A percentile compares a stretch with the other conserved stretches of the same genome.
Evolutionary conservation across 2,797 vertebrate species (phyloP).

Genomic region (Cyprinodon diabolis): DNA sequence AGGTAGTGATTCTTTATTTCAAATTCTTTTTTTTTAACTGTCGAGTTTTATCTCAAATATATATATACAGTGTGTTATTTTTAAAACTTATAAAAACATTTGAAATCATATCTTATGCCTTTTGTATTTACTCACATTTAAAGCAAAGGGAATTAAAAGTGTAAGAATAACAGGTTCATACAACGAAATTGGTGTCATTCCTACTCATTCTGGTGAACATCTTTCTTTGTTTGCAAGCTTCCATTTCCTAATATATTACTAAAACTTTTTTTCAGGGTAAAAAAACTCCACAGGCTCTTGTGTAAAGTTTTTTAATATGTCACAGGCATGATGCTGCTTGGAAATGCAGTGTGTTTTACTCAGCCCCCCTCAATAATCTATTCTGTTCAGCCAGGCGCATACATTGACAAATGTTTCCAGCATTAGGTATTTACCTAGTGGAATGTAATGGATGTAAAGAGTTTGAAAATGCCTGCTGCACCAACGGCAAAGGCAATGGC

Average conservation of each 20-base stretch:
- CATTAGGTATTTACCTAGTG: slow-evolving; percentile 85
- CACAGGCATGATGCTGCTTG: slow-evolving; percentile 77
- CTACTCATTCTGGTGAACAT: slow-evolving; percentile 49
- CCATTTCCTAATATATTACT: slow-evolving; percentile 66
- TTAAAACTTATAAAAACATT: not conserved
- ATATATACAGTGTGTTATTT: not conserved
- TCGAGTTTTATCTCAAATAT: no score
- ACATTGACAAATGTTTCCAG: slow-evolving; percentile 85
- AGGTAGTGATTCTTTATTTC: not conserved
- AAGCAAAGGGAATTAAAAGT: slow-evolving; percentile 4
- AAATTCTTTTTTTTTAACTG: not conserved
- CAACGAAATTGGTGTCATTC: slow-evolving; percentile 45
- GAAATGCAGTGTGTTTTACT: slow-evolving; percentile 82
- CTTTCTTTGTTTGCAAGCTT: slow-evolving; percentile 52
- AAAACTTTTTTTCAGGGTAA: slow-evolving; percentile 21
- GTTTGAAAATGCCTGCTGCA: slow-evolving; percentile 79
- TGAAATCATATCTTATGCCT: not conserved
- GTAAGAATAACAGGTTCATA: slow-evolving; percentile 25
- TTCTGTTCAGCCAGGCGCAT: slow-evolving; percentile 83
- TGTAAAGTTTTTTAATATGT: slow-evolving; percentile 79
- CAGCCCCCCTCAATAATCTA: slow-evolving; percentile 81
- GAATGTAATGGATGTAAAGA: slow-evolving; percentile 85
- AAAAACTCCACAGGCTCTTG: slow-evolving; percentile 45
- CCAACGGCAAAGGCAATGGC: slow-evolving; percentile 78
- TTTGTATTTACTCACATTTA: slow-evolving; percentile 4